Conservation (phyloP, 2,113 vertebrate genomes). For the Otus sunia region DNA sequence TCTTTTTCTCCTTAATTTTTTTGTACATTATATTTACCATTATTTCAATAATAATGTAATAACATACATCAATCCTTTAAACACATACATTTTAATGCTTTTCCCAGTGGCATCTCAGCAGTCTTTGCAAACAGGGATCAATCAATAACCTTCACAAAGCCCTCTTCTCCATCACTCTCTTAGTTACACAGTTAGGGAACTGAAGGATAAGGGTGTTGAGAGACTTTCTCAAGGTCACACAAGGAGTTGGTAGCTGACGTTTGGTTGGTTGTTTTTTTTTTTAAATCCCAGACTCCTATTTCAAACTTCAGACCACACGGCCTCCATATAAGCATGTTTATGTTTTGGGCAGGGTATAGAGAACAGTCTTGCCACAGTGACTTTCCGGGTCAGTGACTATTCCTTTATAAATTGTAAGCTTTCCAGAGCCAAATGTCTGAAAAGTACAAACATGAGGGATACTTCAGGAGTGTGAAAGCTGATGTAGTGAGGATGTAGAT, state of each 20-base stretch:
- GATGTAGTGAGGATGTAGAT: conserved; percentile 32
- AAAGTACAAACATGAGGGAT: conserved; percentile 29
- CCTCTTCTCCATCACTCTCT: not conserved
- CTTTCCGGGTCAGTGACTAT: conserved; percentile 46
- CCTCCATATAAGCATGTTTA: conserved; percentile 15
- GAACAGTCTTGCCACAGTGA: conserved; percentile 53
- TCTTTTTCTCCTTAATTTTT: not conserved
- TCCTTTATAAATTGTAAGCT: conserved; percentile 39
- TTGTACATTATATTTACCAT: not conserved
- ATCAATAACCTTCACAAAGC: conserved; percentile 18
- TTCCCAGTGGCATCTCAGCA: not conserved
- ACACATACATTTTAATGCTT: not conserved
- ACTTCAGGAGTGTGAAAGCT: conserved; percentile 32
- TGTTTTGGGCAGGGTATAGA: conserved; percentile 15
- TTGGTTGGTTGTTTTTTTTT: too few species aligned
- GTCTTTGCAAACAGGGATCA: conserved; percentile 11
- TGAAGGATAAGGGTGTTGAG: not conserved
- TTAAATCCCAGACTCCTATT: not conserved
- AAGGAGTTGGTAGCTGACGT: not conserved
- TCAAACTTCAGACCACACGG: not conserved
- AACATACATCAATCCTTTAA: not conserved
- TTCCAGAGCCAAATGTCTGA: conserved; percentile 51
- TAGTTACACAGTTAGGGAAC: not conserved
- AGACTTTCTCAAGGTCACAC: not conserved
- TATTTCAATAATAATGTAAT: not conserved